Evolutionary conservation across 2,888 invertebrate genomes (phyloP).

Genomic region (Bombylius major): DNA sequence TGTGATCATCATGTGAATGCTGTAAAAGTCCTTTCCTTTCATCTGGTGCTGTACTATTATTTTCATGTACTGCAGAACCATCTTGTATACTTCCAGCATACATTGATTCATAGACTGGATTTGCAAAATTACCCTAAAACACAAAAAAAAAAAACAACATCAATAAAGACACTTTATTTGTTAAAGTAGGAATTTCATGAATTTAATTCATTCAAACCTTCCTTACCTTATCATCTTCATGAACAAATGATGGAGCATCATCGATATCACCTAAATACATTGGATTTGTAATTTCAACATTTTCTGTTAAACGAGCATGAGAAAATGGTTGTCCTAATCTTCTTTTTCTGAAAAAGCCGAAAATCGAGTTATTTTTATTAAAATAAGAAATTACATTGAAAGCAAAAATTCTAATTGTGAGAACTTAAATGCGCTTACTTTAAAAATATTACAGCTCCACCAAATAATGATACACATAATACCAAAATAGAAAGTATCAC

Average conservation of each 20-base stretch:
- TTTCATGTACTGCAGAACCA: conserved; percentile 23
- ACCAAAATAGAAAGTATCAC: conserved; percentile 26
- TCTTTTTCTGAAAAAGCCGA: conserved; percentile 35
- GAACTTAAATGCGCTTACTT: conserved; percentile 27
- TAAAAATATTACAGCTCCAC: conserved; percentile 30
- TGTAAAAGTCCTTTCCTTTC: conserved; percentile 44
- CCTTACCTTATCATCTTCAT: conserved; percentile 48
- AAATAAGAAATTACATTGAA: too few relatives aligned
- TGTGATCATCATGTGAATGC: conserved; percentile 39
- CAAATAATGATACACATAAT: conserved; percentile 27
- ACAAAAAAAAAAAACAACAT: conserved; percentile 3
- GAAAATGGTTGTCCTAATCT: conserved; percentile 51
- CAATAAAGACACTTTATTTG: too few relatives aligned
- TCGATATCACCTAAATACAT: conserved; percentile 70
- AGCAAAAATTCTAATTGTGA: too few relatives aligned
- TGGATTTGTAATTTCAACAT: conserved; percentile 75
- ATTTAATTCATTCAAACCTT: background rate
- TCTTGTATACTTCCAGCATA: conserved; percentile 41
- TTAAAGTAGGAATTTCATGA: too few relatives aligned
- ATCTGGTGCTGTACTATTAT: conserved; percentile 35
- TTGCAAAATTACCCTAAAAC: conserved; percentile 61
- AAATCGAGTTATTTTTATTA: background rate
- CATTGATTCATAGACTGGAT: conserved; percentile 77
- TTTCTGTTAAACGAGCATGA: conserved; percentile 69
- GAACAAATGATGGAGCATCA: conserved; percentile 43